Evolutionary conservation across 2,797 vertebrate species (phyloP).

Genomic region (Phylloscopus collybita): DNA sequence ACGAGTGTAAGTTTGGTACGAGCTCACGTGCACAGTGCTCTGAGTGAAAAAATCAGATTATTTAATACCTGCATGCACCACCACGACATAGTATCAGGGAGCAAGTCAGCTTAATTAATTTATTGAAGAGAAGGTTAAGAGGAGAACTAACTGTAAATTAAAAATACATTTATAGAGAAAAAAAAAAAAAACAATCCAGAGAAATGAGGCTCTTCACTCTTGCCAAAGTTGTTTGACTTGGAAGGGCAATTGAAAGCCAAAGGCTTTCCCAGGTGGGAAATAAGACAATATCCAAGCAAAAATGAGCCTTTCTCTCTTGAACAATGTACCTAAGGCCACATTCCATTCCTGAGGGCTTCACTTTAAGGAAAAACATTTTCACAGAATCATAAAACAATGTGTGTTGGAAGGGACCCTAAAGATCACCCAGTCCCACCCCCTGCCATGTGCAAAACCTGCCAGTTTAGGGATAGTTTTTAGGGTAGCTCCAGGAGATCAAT

Average conservation of each 20-base stretch:
- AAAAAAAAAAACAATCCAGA: fast-evolving
- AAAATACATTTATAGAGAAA: not conserved
- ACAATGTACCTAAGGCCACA: not conserved
- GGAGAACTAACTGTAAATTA: not conserved
- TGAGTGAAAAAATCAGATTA: not conserved
- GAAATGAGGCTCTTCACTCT: not conserved
- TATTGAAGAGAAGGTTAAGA: not conserved
- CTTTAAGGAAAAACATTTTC: not conserved
- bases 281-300: not conserved
- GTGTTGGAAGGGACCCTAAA: no score
- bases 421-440: fast-evolving
- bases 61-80: not conserved
- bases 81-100: not conserved
- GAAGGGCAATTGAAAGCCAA: not conserved
- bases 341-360: not conserved
- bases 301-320: not conserved
- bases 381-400: not conserved
- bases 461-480: not conserved
- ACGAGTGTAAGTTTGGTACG: not conserved
- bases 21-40: not conserved
- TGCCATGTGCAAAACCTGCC: not conserved
- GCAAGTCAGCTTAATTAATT: not conserved
- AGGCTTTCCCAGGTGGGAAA: not conserved
- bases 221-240: not conserved
- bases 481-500: not conserved